Conservation (phyloP, 2,888 invertebrate genomes). For the Aphodius sticticus region DNA sequence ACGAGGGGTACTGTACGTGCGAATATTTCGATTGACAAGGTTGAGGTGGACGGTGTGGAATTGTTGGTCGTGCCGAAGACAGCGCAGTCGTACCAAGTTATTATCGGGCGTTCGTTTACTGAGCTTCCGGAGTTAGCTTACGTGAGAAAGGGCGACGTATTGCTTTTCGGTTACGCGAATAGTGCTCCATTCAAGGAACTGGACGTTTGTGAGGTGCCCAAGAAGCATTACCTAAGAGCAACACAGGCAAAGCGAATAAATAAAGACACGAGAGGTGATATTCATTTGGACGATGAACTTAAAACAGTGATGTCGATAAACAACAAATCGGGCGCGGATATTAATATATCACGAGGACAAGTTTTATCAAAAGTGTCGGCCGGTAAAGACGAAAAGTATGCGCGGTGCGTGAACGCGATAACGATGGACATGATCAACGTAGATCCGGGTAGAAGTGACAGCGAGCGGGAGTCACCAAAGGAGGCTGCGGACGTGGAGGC, state of each 20-base stretch:
- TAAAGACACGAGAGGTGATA: too few species aligned
- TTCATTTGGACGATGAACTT: too few species aligned
- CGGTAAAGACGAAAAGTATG: too few species aligned
- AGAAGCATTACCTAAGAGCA: too few species aligned
- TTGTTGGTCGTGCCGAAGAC: slow-evolving; percentile 10
- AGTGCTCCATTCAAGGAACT: too few species aligned
- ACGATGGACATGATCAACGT: not conserved
- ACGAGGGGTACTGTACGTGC: slow-evolving; percentile 4
- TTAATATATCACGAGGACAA: too few species aligned
- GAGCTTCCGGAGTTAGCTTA: slow-evolving; percentile 18
- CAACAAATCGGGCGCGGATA: too few species aligned
- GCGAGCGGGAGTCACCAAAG: not conserved
- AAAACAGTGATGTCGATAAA: too few species aligned
- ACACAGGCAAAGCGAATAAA: too few species aligned
- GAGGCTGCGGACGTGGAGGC: slow-evolving; percentile 39
- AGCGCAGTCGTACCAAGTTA: not conserved
- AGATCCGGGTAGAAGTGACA: not conserved
- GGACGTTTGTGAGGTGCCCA: too few species aligned
- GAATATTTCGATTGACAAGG: not conserved
- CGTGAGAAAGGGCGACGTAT: not conserved
- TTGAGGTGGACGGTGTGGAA: not conserved
- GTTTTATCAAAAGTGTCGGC: too few species aligned
- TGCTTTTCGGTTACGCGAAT: not conserved
- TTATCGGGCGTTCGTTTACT: slow-evolving; percentile 18
- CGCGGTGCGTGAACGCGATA: not conserved